Evolutionary conservation across 2,888 invertebrate species (phyloP), one percentile per base, ranked within the genome.

Genomic region (Drosophila pseudotakahashii): DNA sequence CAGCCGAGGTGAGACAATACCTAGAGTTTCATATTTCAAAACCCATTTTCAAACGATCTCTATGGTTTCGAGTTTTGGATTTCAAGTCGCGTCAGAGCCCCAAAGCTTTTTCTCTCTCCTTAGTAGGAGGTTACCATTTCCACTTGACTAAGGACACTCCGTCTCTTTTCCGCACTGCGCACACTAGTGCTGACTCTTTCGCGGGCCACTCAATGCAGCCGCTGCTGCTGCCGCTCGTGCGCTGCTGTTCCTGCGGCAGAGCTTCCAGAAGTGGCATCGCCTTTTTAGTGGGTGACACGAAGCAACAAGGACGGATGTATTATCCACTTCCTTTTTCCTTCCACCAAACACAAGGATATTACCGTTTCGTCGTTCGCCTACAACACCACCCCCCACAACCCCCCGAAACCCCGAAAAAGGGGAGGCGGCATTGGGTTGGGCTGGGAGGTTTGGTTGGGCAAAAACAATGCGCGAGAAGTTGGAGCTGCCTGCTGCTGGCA

Each of bases 251-350:
- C 66, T 34, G 54, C 50, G 60, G 66, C 53, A 57, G 45, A 69
- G 76, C 70, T 60, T 63, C 66, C 71, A 75, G 78, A 86, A 84
- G 87, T 85, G 87, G 83, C 83, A 85, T 78, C 78, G 89, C 89
- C 88, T 89, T 89, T 89, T 89, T 83, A 90, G 90, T 91, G 91
- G 91, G 91, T 91, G 91, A 91, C 92, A 92, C 90, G 92, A 92
- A 92, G 92, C 92, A 92, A 92, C 92, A 92, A 92, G 92, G 92
- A 92, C 92, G 92, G 92, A 92, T 92, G 92, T 92, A 92, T 92
- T 92, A 92, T 92, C 92, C 92, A 92, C 92, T 92, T 92, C 92
- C 92, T 92, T 92, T 92, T 92, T 92, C 92, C 92, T 92, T 92
- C 92, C 92, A 92, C 92, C 92, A 92, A 92, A 92, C 92, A 92